Conservation (phyloP, 2,113 vertebrate species). For the Hydrolagus affinis region DNA sequence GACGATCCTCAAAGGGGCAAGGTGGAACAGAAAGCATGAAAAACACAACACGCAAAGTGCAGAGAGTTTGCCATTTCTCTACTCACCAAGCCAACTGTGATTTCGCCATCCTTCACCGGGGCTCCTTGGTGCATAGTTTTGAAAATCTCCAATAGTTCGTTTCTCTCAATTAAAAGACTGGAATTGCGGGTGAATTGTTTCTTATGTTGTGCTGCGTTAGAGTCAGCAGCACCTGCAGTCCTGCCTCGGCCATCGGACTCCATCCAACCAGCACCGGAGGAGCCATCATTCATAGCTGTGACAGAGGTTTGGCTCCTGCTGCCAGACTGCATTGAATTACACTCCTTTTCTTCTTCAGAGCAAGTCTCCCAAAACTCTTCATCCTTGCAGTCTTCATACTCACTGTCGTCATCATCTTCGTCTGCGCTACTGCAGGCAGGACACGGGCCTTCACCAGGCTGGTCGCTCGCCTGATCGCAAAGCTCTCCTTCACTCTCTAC, state of each 20-base stretch:
- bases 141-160: constrained; percentile 74
- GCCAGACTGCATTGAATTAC: constrained; percentile 33
- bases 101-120: constrained; percentile 66
- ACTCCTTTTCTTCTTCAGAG: constrained; percentile 61
- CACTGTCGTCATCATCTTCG: constrained; percentile 43
- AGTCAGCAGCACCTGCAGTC: not conserved
- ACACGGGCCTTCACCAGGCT: constrained; percentile 22
- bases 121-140: constrained; percentile 60
- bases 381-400: constrained; percentile 63
- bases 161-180: constrained; percentile 70
- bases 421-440: constrained; percentile 12
- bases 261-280: not conserved
- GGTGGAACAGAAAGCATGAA: not conserved
- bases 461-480: fast-evolving
- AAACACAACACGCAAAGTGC: constrained; percentile 35
- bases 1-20: not conserved
- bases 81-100: constrained; percentile 90
- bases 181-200: constrained; percentile 55
- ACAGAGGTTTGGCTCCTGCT: not conserved
- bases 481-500: not conserved
- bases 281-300: not conserved
- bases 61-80: not conserved
- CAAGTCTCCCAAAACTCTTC: constrained; percentile 81
- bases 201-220: not conserved
- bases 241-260: constrained; percentile 36